Conservation (phyloP, 2,888 invertebrate species). For the Drosophila nr. fundita region DNA sequence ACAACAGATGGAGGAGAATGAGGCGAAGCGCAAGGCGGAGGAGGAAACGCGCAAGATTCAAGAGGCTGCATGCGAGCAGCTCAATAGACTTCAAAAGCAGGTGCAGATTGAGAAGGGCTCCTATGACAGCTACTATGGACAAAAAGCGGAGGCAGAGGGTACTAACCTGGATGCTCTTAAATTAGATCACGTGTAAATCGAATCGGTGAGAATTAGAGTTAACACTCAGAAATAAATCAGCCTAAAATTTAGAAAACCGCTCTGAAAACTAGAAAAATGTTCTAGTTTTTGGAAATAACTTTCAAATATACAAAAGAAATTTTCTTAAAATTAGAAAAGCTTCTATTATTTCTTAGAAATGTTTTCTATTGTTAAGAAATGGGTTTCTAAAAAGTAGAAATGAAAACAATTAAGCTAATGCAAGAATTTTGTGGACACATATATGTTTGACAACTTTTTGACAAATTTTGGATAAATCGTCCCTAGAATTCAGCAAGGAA, state of each 20-base stretch:
- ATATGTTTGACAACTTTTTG: background rate
- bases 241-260: constrained; percentile 1
- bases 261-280: background rate
- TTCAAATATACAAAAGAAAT: background rate
- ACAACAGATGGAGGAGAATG: constrained; percentile 81
- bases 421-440: background rate
- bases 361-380: background rate
- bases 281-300: background rate
- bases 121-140: constrained; percentile 73
- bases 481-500: background rate
- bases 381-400: background rate
- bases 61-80: constrained; percentile 80
- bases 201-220: constrained; percentile 35
- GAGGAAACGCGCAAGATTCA: constrained; percentile 78
- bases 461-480: background rate
- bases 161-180: constrained; percentile 58
- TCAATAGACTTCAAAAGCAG: constrained; percentile 73
- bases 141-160: constrained; percentile 65
- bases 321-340: background rate
- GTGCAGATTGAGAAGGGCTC: constrained; percentile 59
- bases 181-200: constrained; percentile 64
- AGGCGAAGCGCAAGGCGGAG: constrained; percentile 77
- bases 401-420: background rate
- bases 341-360: background rate
- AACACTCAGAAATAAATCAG: background rate